phyloP scores from a whole-genome alignment of 2,113 vertebrate genomes.

The Triplophysa dalaica region DNA sequence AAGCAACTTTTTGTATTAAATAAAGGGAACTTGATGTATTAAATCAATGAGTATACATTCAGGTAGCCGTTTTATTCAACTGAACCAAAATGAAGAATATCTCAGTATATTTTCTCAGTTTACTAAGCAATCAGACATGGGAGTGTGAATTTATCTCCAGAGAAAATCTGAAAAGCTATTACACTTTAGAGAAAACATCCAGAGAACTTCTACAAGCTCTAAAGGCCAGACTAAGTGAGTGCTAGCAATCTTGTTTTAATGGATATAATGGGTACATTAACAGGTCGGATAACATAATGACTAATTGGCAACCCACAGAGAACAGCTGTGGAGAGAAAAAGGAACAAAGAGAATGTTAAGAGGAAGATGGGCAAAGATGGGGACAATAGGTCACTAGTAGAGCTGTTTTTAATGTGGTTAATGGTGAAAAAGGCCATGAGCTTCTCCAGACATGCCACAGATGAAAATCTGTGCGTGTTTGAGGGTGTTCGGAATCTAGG shows the following conservation, averaged over 20 bases:
- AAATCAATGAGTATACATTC: not conserved
- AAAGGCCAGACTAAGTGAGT: not conserved
- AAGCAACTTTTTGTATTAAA: too few relatives aligned
- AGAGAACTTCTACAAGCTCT: not conserved
- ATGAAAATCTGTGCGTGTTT: conserved; percentile 18
- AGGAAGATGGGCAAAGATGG: not conserved
- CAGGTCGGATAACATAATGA: not conserved
- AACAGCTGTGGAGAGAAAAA: not conserved
- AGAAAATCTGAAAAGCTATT: not conserved
- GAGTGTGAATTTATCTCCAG: not conserved
- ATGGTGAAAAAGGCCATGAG: not conserved
- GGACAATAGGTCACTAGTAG: not conserved
- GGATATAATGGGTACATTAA: not conserved
- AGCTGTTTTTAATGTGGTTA: conserved; percentile 8
- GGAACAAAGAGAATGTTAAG: not conserved
- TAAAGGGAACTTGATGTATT: too few relatives aligned
- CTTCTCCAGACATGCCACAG: conserved; percentile 11
- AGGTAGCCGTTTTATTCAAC: not conserved
- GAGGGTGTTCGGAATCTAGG: conserved; percentile 26
- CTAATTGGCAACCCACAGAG: not conserved
- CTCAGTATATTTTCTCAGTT: not conserved
- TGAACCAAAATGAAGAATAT: not conserved
- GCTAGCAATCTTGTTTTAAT: not conserved
- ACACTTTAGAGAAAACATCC: not conserved
- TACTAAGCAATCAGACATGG: not conserved